Evolutionary conservation across 2,113 vertebrate species (phyloP), one percentile per base, ranked within the genome.

Genomic region (Egretta garzetta): DNA sequence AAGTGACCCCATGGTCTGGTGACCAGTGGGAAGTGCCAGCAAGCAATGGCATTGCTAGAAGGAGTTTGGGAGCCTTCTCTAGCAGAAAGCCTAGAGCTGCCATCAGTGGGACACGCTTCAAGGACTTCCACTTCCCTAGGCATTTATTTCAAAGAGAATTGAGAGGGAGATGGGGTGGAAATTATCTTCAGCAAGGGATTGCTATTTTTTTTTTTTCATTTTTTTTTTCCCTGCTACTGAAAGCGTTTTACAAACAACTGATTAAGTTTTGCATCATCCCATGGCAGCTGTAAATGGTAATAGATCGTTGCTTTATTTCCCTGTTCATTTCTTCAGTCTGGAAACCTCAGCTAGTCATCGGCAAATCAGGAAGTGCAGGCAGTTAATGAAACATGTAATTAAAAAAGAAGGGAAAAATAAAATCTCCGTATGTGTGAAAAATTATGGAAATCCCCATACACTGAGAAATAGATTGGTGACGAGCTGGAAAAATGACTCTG

Each of bases 371-470:
- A 93, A 81, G 52, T 67, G 56, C 71, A 49, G 79, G 27, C 2
- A 6, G 67, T 71, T 90, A 93, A 95, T 77, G 93, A 88, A 80
- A 91, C 62, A n/a, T 39, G 74, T 56, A 67, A 88, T 82, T 88
- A 86, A 53, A 93, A 96, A 91, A 79, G 55, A 89, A 74, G 37
- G 55, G 63, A 1, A 71, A 93, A 77, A 70, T 33, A 52, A 85
- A 80, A 92, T 71, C 59, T 88, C 55, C 4, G 0, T 9, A 2
- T 50, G 76, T 2, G 0, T 14, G 37, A 45, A 33, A 70, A 66
- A 67, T 77, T 52, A 28, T 0, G 1, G 41, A 88, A 96, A 83
- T 66, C 79, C 41, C 33, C 5, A 1, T 77, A 30, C 5, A 5
- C 28, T 5, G 17, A 59, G n/a, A 66, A 76, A 74, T 8, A 39